Conservation (phyloP, 2,797 vertebrate genomes). For the Gymnothorax reevesii region DNA sequence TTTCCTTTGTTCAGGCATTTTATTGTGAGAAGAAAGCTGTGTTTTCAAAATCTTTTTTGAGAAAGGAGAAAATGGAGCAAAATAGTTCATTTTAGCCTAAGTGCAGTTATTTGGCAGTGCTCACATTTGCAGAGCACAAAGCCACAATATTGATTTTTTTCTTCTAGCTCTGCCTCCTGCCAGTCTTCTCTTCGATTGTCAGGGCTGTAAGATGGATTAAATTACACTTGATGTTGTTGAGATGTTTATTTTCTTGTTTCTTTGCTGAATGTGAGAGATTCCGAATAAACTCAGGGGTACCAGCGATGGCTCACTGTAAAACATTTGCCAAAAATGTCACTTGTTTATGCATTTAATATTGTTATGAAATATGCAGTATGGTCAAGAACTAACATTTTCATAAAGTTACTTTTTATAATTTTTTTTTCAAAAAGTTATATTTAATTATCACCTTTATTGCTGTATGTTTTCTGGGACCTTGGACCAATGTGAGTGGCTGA, state of each 20-base stretch:
- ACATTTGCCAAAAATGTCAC: not conserved
- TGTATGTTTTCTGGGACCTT: not conserved
- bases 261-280: constrained; percentile 59
- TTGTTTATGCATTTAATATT: not conserved
- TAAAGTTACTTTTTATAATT: constrained; percentile 1
- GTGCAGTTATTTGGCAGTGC: constrained; percentile 74
- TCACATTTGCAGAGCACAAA: constrained; percentile 77
- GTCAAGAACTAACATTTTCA: not conserved
- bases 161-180: constrained; percentile 59
- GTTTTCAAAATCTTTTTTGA: constrained; percentile 70
- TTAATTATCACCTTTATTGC: constrained; percentile 10
- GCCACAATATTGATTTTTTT: constrained; percentile 80
- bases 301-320: constrained; percentile 39
- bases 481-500: not conserved
- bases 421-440: not conserved
- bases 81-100: constrained; percentile 77
- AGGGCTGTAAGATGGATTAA: constrained; percentile 76
- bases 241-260: constrained; percentile 61
- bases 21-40: constrained; percentile 64
- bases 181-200: constrained; percentile 72
- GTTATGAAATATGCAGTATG: constrained; percentile 11
- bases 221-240: constrained; percentile 76
- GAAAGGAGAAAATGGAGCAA: constrained; percentile 69
- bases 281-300: constrained; percentile 52
- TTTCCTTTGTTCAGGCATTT: constrained; percentile 54